Conservation (phyloP, 2,797 vertebrate genomes). For the Trematomus bernacchii region DNA sequence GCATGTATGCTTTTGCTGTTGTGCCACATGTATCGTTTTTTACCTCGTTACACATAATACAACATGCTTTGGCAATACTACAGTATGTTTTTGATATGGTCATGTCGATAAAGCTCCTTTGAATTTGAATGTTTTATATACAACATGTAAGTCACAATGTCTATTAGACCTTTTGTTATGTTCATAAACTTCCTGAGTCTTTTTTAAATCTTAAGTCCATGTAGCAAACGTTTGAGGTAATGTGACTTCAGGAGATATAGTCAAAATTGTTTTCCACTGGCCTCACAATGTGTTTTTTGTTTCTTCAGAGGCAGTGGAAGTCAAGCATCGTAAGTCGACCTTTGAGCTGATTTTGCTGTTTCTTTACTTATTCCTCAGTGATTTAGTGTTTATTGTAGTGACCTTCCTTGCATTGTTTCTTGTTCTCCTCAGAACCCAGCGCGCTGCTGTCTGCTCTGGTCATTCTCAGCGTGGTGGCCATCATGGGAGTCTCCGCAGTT, state of each 20-base stretch:
- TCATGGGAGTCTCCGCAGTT: slow-evolving; percentile 83
- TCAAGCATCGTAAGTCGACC: slow-evolving; percentile 73
- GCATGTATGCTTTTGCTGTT: no score
- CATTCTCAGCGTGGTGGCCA: slow-evolving; percentile 84
- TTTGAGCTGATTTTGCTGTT: slow-evolving; percentile 25
- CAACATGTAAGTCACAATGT: not conserved
- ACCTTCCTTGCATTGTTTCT: slow-evolving; percentile 65
- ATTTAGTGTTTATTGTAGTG: slow-evolving; percentile 17
- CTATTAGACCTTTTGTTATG: not conserved
- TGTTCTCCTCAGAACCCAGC: slow-evolving; percentile 70
- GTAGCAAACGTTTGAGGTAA: not conserved
- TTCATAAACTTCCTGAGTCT: not conserved
- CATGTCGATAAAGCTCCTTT: no score
- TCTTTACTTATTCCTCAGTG: slow-evolving; percentile 38
- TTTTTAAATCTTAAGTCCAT: not conserved
- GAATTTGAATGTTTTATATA: not conserved
- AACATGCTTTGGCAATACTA: no score
- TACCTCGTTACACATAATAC: no score
- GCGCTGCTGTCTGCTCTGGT: slow-evolving; percentile 82
- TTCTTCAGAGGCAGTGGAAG: slow-evolving; percentile 62
- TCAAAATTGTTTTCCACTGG: slow-evolving; percentile 25
- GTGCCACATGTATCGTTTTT: no score
- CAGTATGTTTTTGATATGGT: no score
- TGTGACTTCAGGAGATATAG: not conserved
- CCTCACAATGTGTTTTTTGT: slow-evolving; percentile 34